phyloP scores from a whole-genome alignment of 2,113 vertebrate genomes.

The Atractosteus spatula region DNA sequence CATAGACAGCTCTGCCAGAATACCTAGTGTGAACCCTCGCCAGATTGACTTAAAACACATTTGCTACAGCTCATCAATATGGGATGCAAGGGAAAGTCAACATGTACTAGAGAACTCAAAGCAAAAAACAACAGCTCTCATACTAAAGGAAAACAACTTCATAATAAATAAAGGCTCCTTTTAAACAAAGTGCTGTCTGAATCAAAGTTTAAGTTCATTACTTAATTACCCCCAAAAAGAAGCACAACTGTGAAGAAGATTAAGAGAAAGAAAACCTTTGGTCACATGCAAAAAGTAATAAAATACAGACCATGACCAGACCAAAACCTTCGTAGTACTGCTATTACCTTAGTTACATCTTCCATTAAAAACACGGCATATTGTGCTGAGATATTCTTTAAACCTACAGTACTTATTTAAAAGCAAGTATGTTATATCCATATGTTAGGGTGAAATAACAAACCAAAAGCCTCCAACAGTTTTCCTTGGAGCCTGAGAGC shows the following conservation, averaged over 20 bases:
- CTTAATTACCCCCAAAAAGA: background rate
- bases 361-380: no score
- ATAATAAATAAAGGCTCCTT: background rate
- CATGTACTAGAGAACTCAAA: constrained; percentile 26
- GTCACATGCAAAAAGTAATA: background rate
- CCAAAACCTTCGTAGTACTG: background rate
- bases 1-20: constrained; percentile 33
- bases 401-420: no score
- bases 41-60: constrained; percentile 47
- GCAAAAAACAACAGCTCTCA: constrained; percentile 15
- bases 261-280: background rate
- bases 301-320: background rate
- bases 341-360: no score
- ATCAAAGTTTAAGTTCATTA: background rate
- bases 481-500: no score
- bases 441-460: no score
- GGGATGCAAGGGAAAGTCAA: constrained; percentile 32
- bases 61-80: constrained; percentile 46
- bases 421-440: no score
- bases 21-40: constrained; percentile 32
- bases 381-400: no score
- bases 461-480: no score
- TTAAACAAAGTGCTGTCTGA: background rate
- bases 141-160: no score
- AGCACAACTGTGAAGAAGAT: background rate